Base-by-base conservation (phyloP, 2,797 vertebrate species). In the Bovichtus diacanthus region DNA sequence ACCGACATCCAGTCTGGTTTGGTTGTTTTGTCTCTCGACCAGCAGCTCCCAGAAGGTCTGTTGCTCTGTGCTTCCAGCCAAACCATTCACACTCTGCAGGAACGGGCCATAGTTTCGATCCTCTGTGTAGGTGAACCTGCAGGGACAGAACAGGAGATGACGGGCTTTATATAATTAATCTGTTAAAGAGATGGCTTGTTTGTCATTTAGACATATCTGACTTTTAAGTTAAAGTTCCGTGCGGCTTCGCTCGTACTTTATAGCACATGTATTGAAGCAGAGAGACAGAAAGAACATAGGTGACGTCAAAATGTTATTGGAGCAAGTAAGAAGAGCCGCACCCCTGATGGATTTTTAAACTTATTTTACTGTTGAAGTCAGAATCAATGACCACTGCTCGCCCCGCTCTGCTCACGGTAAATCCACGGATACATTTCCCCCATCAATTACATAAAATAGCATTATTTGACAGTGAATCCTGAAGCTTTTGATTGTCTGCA, bases 81-180 rank as follows among this genome's bases (percentile, higher is more conserved):
- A 13, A 16, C 19, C 56, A 15, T 59, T 59, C 56, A 94, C 86
- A 66, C 91, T 92, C 78, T 84, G 68, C 76, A 94, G 80, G 65
- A 25, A 91, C 0, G 86, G 83, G 12, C 93, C 92, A 2, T 89
- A 94, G 85, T 91, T 67, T 2, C 16, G 23, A 76, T 91, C 3
- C 0, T 92, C 60, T 6, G 6, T 68, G 62, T 61, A 83, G 16
- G 74, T 81, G 66, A 92, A 90, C 4, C 82, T 90, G 79, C 34
- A 10, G 34, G 18, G 9, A 59, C 8, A 6, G 36, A 34, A 27
- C 27, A 27, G 27, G 27, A 27, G 27, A 27, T 27, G 4, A 27
- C n/a, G n/a, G n/a, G n/a, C n/a, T n/a, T 25, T 25, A 25, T 25
- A 25, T 25, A n/a, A n/a, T n/a, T n/a, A n/a, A 5, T 5, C 27